Evolutionary conservation across 2,888 invertebrate genomes (phyloP), one percentile per base, ranked within the genome.

Genomic region (Cephalotes varians): DNA sequence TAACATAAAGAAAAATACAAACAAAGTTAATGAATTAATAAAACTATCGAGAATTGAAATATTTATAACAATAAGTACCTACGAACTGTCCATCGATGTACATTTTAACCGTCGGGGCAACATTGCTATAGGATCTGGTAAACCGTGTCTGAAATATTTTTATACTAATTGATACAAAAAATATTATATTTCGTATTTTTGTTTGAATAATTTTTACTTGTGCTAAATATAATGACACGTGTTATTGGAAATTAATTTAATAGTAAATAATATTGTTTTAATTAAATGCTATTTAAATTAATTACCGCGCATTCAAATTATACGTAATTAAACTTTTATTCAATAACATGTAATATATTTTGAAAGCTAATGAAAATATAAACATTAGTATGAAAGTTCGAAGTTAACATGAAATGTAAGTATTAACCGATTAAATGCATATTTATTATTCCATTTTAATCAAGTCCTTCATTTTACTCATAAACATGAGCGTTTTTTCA

Each of bases 1-100:
- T 58, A 15, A 31, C 9, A 44, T 74, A 37, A 34, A 74, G 2
- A 34, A 12, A 64, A 60, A 62, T 47, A 12, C 10, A 51, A 51
- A 58, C 28, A 34, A 1, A n/a, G n/a, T n/a, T 21, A 28, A 21
- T 10, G 25, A 72, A 85, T 86, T 83, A 71, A 47, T 86, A 31
- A 34, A 25, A 81, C 85, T 83, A 5, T 28, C 10, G 2, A 79
- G 76, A 87, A 37, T 62, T n/a, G 0, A 62, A 62, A 12, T 64
- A 56, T 84, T 71, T 40, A 10, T 49, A 44, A 49, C 18, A 64
- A 81, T 74, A 83, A 84, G 93, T 92, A 94, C 94, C 94, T 31
- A 97, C 96, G 95, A 98, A 98, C 95, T 99, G 97, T 80, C 99
- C 99, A 96, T 99, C 97, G 90, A 99, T 98, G 95, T 98, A 99